These are phyloP conservation scores for Melinaea menophilus DNA, from an alignment of 2,888 invertebrate genomes.

Conservation along the genomic window DNA sequence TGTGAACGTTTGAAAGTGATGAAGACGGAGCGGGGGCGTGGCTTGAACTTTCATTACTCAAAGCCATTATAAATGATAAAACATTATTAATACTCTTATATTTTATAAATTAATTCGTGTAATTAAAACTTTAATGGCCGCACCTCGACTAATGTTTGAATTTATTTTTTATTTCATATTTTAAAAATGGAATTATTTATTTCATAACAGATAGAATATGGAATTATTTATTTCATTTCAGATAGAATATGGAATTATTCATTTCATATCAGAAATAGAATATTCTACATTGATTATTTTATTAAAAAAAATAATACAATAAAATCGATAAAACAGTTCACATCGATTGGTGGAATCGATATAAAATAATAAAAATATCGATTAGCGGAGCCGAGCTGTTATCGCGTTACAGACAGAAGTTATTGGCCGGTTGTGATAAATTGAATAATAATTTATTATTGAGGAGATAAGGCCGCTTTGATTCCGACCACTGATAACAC, in stretches of 20 bases:
- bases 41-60: slow-evolving; percentile 76
- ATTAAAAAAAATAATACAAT: too few species aligned
- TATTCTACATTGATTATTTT: too few species aligned
- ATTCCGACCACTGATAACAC: slow-evolving; percentile 57
- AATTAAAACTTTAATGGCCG: slow-evolving; percentile 51
- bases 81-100: slow-evolving; percentile 74
- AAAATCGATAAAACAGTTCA: not conserved
- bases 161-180: too few species aligned
- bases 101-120: slow-evolving; percentile 74
- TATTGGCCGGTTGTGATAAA: slow-evolving; percentile 70
- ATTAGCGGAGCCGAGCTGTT: slow-evolving; percentile 38
- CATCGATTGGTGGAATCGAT: not conserved
- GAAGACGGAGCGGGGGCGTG: slow-evolving; percentile 76
- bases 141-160: too few species aligned
- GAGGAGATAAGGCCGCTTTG: slow-evolving; percentile 60
- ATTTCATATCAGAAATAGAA: too few species aligned
- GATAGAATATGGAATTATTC: too few species aligned
- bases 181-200: too few species aligned
- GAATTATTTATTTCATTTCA: too few species aligned
- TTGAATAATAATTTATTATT: slow-evolving; percentile 75
- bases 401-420: slow-evolving; percentile 66
- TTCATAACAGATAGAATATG: too few species aligned
- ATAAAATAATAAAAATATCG: slow-evolving; percentile 14
- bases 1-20: slow-evolving; percentile 54
- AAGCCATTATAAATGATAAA: slow-evolving; percentile 76